Conservation (phyloP, 2,797 vertebrate genomes). For the Coregonus suidteri region DNA sequence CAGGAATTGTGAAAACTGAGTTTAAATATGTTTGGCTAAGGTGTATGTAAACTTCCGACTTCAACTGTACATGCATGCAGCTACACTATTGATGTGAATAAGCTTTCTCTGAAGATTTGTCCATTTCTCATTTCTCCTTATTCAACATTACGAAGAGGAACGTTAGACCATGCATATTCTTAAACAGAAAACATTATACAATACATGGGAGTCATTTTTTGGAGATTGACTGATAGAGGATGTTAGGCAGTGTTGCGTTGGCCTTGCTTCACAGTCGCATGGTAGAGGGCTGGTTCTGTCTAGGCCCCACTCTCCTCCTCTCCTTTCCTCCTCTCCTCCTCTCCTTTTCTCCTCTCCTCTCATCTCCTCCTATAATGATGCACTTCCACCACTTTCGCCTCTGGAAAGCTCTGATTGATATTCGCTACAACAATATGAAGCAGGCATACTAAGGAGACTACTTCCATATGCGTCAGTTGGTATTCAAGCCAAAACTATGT, state of each 20-base stretch:
- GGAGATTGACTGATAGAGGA: not conserved
- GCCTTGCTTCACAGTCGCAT: not conserved
- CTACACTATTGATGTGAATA: not conserved
- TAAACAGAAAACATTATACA: too few relatives aligned
- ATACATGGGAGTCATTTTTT: not conserved
- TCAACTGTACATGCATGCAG: not conserved
- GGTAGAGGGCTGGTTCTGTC: not conserved
- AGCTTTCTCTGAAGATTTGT: not conserved
- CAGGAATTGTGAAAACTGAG: too few relatives aligned
- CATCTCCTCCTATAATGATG: too few relatives aligned
- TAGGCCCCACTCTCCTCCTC: not conserved
- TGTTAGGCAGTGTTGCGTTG: not conserved
- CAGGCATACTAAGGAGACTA: conserved; percentile 2
- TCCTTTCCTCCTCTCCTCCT: too few relatives aligned
- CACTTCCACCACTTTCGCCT: not conserved
- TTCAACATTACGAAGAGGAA: not conserved
- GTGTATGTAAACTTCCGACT: too few relatives aligned
- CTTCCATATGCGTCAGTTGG: conserved; percentile 1
- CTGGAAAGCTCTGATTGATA: conserved; percentile 12
- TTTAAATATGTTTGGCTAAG: too few relatives aligned
- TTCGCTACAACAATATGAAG: conserved; percentile 8
- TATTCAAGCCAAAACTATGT: not conserved
- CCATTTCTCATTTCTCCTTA: not conserved
- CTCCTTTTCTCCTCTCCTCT: too few relatives aligned
- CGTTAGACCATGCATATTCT: not conserved